Percentiles rank a stretch among this genome's conserved stretches.
Evolutionary conservation across 2,888 invertebrate species (phyloP).

Genomic region (Aporophyla nigra): DNA sequence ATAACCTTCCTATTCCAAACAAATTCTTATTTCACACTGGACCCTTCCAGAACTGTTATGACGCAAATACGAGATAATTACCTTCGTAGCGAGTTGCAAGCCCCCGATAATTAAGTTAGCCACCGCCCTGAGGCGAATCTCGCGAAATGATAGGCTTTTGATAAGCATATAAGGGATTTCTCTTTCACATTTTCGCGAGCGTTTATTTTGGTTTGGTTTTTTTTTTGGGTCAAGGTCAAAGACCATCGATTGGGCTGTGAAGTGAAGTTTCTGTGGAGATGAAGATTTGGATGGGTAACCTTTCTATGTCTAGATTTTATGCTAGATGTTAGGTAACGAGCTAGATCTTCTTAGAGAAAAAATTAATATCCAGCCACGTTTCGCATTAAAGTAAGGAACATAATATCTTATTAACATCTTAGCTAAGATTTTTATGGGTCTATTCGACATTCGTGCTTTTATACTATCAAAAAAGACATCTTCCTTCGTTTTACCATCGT

Average conservation of each 20-base stretch:
- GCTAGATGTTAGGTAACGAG: neutral
- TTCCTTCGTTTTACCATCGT: neutral
- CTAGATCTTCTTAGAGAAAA: neutral
- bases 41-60: conserved; percentile 21
- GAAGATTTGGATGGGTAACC: neutral
- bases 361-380: neutral
- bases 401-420: neutral
- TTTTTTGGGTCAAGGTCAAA: conserved; percentile 18
- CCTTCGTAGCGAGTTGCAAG: conserved; percentile 45
- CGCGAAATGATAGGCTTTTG: conserved; percentile 47
- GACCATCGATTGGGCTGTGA: neutral
- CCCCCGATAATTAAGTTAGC: conserved; percentile 53
- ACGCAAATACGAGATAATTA: conserved; percentile 60
- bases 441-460: neutral
- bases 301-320: neutral
- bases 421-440: neutral
- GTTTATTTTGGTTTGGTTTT: conserved; percentile 25
- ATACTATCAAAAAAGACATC: neutral
- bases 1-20: neutral
- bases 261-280: neutral
- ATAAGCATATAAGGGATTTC: conserved; percentile 25
- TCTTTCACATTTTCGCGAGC: conserved; percentile 2
- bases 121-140: conserved; percentile 41
- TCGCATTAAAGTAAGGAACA: neutral
- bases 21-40: neutral